A percentile compares a stretch with the other conserved stretches of the same genome.
Evolutionary conservation across 2,113 vertebrate genomes (phyloP).

Genomic region (Oryzias curvinotus): DNA sequence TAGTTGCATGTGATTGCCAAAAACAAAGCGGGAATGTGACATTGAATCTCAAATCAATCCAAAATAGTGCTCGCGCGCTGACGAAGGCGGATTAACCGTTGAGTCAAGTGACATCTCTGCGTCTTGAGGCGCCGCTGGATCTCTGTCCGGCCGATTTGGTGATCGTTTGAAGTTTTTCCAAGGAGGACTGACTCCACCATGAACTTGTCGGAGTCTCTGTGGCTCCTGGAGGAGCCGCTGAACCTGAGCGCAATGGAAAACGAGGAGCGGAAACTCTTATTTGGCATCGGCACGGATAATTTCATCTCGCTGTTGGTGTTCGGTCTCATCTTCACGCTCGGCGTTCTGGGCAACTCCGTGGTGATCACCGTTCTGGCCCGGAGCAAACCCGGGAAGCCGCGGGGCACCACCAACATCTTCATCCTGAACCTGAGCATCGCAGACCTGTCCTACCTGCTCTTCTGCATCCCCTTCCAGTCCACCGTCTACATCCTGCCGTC

Average conservation of each 20-base stretch:
- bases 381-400: conserved; percentile 85
- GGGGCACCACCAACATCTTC: conserved; percentile 94
- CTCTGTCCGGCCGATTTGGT: too few relatives aligned
- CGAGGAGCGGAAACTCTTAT: conserved; percentile 70
- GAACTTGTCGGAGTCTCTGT: conserved; percentile 59
- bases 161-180: too few relatives aligned
- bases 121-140: too few relatives aligned
- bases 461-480: conserved; percentile 96
- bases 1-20: too few relatives aligned
- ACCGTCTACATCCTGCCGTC: conserved; percentile 89
- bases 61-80: too few relatives aligned
- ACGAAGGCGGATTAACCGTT: too few relatives aligned
- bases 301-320: conserved; percentile 88
- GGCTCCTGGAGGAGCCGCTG: conserved; percentile 58
- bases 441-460: conserved; percentile 93
- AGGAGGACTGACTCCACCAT: conserved; percentile 46
- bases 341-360: conserved; percentile 92
- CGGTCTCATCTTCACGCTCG: conserved; percentile 88
- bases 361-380: conserved; percentile 93
- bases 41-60: too few relatives aligned
- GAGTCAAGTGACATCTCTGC: too few relatives aligned
- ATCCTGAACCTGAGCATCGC: conserved; percentile 95
- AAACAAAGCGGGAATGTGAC: too few relatives aligned
- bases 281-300: conserved; percentile 88
- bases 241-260: conserved; percentile 50